Evolutionary conservation across 2,113 vertebrate species (phyloP).

Genomic region (Prionailurus bengalensis): DNA sequence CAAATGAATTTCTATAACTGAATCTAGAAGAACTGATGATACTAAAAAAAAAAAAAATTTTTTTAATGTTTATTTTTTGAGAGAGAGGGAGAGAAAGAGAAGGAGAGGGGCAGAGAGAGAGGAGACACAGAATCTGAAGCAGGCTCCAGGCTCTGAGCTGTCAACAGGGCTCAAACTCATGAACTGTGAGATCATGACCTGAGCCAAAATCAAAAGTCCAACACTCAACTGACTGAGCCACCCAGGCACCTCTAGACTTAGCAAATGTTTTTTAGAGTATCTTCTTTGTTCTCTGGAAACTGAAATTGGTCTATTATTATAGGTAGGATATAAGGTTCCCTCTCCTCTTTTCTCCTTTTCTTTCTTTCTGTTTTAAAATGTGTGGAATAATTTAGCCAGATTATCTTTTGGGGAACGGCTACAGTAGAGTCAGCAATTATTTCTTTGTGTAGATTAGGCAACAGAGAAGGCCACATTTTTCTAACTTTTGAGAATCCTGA

Average conservation of each 20-base stretch:
- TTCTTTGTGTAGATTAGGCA: neutral
- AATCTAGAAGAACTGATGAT: neutral
- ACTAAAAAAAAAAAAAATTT: too few relatives aligned
- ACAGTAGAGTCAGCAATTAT: neutral
- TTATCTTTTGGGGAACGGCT: neutral
- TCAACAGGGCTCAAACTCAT: too few relatives aligned
- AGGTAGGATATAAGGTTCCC: neutral
- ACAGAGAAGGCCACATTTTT: neutral
- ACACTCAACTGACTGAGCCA: too few relatives aligned
- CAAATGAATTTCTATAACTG: neutral
- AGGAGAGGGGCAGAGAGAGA: too few relatives aligned
- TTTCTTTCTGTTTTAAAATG: constrained; percentile 37
- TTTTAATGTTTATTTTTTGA: too few relatives aligned
- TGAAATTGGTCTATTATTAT: neutral
- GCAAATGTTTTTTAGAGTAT: neutral
- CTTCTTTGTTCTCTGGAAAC: constrained; percentile 24
- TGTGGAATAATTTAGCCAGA: neutral
- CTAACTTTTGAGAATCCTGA: constrained; percentile 31
- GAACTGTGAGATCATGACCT: too few relatives aligned
- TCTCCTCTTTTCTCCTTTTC: neutral
- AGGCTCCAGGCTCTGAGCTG: too few relatives aligned
- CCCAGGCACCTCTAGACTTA: neutral
- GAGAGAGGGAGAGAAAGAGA: too few relatives aligned
- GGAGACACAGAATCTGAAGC: too few relatives aligned
- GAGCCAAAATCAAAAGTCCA: too few relatives aligned